A percentile compares a stretch with the other conserved stretches of the same genome.
Conservation (phyloP, 1,140 invertebrate genomes). For the Drosophila virilis region DNA sequence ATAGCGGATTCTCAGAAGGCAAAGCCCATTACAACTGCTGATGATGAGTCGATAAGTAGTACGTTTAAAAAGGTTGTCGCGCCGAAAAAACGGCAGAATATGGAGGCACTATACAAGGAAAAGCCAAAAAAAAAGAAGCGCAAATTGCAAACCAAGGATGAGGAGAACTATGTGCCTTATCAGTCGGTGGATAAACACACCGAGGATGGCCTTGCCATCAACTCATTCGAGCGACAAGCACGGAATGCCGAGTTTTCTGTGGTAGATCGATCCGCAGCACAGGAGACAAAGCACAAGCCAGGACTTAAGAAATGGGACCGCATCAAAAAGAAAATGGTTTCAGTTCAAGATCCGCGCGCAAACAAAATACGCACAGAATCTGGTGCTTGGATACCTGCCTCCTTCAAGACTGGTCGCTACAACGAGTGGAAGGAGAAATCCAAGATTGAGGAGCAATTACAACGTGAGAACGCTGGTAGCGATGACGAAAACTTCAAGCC, state of each 20-base stretch:
- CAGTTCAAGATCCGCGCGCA: constrained; percentile 87
- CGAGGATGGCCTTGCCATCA: constrained; percentile 94
- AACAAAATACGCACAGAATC: constrained; percentile 97
- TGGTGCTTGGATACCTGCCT: constrained; percentile 96
- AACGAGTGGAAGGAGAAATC: constrained; percentile 94
- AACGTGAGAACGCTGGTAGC: constrained; percentile 86
- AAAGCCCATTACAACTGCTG: constrained; percentile 32
- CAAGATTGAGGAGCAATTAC: constrained; percentile 87
- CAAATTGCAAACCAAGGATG: constrained; percentile 86
- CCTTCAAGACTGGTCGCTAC: constrained; percentile 96
- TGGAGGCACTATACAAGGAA: constrained; percentile 86
- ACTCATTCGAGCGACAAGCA: constrained; percentile 90
- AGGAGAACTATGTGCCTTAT: constrained; percentile 95
- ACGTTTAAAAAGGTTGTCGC: constrained; percentile 86
- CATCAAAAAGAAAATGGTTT: constrained; percentile 96
- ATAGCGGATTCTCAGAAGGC: constrained; percentile 45
- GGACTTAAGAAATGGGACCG: constrained; percentile 92
- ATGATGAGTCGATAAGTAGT: constrained; percentile 69
- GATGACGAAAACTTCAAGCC: constrained; percentile 84
- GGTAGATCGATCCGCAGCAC: constrained; percentile 89
- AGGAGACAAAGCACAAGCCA: constrained; percentile 86
- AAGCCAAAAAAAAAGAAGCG: constrained; percentile 86
- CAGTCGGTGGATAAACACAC: constrained; percentile 93
- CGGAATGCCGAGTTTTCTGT: constrained; percentile 91
- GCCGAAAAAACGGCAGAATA: constrained; percentile 86